phyloP scores from a whole-genome alignment of 2,113 vertebrate species.

The Paradisaea rubra region DNA sequence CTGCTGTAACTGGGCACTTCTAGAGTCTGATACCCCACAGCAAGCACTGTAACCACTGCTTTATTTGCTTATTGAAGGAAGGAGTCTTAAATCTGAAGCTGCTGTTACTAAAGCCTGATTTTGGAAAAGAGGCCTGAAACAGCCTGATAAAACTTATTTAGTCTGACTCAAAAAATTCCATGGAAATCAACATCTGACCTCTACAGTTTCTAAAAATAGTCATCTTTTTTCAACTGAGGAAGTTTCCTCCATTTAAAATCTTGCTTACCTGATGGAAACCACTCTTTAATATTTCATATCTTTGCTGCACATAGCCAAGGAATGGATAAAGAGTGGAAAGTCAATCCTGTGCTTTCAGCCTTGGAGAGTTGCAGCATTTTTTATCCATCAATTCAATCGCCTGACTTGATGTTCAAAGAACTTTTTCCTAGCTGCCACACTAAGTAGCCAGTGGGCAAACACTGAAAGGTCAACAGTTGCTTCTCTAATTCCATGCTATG shows the following conservation, averaged over 20 bases:
- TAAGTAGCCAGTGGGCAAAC: slow-evolving; percentile 12
- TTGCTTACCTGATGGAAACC: slow-evolving; percentile 38
- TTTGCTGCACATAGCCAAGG: not conserved
- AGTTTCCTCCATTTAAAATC: slow-evolving; percentile 31
- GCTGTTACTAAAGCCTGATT: not conserved
- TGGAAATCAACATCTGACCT: slow-evolving; percentile 28
- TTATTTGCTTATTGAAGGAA: not conserved
- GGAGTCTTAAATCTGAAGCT: not conserved
- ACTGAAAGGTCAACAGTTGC: slow-evolving; percentile 25
- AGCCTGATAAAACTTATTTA: slow-evolving; percentile 46
- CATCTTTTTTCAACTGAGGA: not conserved
- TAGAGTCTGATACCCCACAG: not conserved
- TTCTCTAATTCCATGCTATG: not conserved
- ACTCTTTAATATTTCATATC: slow-evolving; percentile 41
- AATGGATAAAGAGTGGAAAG: not conserved
- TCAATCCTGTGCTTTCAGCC: not conserved
- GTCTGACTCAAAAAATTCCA: not conserved
- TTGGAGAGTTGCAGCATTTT: not conserved
- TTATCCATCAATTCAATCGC: slow-evolving; percentile 2
- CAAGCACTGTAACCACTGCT: not conserved
- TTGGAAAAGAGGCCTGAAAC: slow-evolving; percentile 6
- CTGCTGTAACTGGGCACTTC: not conserved
- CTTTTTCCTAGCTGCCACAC: not conserved
- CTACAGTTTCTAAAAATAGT: not conserved
- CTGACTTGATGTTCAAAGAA: not conserved